Evolutionary conservation across 1,140 invertebrate species (phyloP).

Genomic region (Rhizoglyphus robini): DNA sequence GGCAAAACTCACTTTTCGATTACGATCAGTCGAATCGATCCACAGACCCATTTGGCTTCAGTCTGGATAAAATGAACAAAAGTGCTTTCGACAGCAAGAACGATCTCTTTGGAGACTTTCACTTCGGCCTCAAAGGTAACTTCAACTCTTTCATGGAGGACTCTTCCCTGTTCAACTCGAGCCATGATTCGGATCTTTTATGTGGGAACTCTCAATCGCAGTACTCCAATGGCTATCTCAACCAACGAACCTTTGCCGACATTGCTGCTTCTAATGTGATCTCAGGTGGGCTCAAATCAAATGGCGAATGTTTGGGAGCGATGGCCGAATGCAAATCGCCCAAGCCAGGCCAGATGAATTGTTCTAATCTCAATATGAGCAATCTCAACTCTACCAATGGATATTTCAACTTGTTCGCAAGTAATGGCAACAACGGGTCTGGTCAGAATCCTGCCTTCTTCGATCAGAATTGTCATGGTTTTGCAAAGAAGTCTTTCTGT

Average conservation of each 20-base stretch:
- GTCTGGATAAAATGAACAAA: background rate
- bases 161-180: background rate
- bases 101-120: background rate
- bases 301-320: background rate
- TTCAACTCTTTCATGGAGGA: background rate
- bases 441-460: background rate
- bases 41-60: background rate
- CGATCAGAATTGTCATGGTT: background rate
- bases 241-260: conserved; percentile 10
- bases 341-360: background rate
- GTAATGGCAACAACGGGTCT: background rate
- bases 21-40: background rate
- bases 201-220: background rate
- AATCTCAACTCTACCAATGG: background rate
- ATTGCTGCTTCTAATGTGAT: conserved; percentile 5
- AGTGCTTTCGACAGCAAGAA: background rate
- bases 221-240: background rate
- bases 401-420: background rate
- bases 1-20: background rate
- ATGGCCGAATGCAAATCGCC: background rate
- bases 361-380: background rate
- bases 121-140: background rate
- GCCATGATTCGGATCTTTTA: background rate
- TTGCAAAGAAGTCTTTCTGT: background rate
- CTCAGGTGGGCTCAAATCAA: background rate